Evolutionary conservation across 2,797 vertebrate species (phyloP).

Genomic region (Salmo trutta): DNA sequence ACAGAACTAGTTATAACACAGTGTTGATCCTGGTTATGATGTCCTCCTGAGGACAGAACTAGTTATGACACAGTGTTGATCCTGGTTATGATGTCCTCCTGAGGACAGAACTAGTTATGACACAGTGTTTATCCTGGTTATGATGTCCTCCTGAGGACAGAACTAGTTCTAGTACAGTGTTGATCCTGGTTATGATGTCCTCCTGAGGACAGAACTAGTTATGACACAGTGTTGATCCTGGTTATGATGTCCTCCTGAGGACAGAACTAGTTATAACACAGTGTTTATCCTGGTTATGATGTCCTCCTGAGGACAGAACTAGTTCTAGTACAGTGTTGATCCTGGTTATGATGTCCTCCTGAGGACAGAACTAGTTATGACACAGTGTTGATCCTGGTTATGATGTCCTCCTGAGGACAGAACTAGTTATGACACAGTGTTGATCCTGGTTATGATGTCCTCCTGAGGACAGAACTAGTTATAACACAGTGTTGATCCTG

Average conservation of each 20-base stretch:
- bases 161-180: not conserved
- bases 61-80: not conserved
- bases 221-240: not conserved
- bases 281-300: not conserved
- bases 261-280: not conserved
- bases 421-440: not conserved
- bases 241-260: not conserved
- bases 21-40: not conserved
- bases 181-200: not conserved
- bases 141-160: not conserved
- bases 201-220: not conserved
- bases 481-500: not conserved
- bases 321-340: not conserved
- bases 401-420: not conserved
- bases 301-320: not conserved
- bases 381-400: not conserved
- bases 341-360: not conserved
- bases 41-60: not conserved
- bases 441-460: not conserved
- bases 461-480: not conserved
- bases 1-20: not conserved
- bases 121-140: not conserved
- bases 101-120: not conserved
- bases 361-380: not conserved
- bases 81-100: not conserved